Conservation (phyloP, 2,888 invertebrate genomes). For the Plagodis pulveraria region DNA sequence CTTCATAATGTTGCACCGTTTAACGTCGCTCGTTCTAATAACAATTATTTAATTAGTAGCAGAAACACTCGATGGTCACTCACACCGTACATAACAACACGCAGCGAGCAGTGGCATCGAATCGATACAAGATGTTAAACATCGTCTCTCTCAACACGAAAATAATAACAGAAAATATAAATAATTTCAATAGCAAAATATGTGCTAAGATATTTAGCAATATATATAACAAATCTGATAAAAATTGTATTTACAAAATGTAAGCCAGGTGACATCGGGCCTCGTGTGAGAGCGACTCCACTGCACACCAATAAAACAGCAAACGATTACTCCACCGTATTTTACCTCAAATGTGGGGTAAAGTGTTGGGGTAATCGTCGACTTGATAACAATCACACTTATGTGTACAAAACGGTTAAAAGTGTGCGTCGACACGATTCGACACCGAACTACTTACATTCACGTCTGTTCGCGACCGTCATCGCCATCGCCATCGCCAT, state of each 20-base stretch:
- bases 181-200: not conserved
- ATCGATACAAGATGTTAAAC: not conserved
- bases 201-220: not conserved
- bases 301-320: not conserved
- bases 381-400: not conserved
- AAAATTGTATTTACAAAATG: not conserved
- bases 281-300: not conserved
- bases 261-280: not conserved
- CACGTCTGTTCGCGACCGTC: too few relatives aligned
- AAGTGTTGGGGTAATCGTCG: not conserved
- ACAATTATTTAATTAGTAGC: not conserved
- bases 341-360: not conserved
- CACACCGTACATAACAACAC: not conserved
- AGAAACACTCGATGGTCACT: slow-evolving; percentile 1
- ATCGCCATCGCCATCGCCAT: too few relatives aligned
- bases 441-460: too few relatives aligned
- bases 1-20: slow-evolving; percentile 10
- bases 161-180: not conserved
- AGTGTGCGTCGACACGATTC: too few relatives aligned
- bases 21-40: not conserved
- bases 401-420: too few relatives aligned
- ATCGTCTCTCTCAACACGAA: not conserved
- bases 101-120: slow-evolving; percentile 5
- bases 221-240: not conserved
- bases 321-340: not conserved